A percentile compares a stretch with the other conserved stretches of the same genome.
These are phyloP conservation scores for Zeus faber DNA, from an alignment of 2,113 vertebrate genomes.

Conservation along the genomic window DNA sequence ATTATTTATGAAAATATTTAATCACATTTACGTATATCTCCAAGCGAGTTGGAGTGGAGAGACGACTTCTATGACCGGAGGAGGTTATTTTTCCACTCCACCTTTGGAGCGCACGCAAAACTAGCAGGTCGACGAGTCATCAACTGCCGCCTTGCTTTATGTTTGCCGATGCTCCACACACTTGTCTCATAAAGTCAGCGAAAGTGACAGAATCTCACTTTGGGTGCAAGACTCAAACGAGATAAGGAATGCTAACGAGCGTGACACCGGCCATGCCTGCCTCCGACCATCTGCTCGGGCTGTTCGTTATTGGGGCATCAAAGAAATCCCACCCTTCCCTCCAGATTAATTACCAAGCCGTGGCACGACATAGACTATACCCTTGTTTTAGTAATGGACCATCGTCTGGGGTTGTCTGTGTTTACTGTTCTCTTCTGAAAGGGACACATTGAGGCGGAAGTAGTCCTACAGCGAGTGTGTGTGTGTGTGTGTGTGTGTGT, in stretches of 20 bases:
- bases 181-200: constrained; percentile 22
- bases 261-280: constrained; percentile 31
- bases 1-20: too few relatives aligned
- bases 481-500: background rate
- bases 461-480: too few relatives aligned
- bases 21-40: too few relatives aligned
- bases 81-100: too few relatives aligned
- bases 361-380: constrained; percentile 22
- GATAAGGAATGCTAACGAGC: constrained; percentile 53
- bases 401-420: constrained; percentile 3
- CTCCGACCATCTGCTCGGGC: constrained; percentile 54
- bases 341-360: constrained; percentile 53
- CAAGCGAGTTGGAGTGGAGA: too few relatives aligned
- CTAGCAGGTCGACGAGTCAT: constrained; percentile 10
- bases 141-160: constrained; percentile 6
- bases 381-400: constrained; percentile 12
- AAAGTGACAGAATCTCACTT: constrained; percentile 16
- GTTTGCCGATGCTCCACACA: constrained; percentile 20
- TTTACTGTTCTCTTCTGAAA: too few relatives aligned
- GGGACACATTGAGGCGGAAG: too few relatives aligned
- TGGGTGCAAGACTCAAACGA: constrained; percentile 3
- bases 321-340: constrained; percentile 38
- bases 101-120: background rate
- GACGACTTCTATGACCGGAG: too few relatives aligned
- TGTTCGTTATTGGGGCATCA: constrained; percentile 58